These are phyloP conservation scores for Drosophila hamatofila DNA, from an alignment of 2,888 invertebrate genomes.

Conservation along the genomic window DNA sequence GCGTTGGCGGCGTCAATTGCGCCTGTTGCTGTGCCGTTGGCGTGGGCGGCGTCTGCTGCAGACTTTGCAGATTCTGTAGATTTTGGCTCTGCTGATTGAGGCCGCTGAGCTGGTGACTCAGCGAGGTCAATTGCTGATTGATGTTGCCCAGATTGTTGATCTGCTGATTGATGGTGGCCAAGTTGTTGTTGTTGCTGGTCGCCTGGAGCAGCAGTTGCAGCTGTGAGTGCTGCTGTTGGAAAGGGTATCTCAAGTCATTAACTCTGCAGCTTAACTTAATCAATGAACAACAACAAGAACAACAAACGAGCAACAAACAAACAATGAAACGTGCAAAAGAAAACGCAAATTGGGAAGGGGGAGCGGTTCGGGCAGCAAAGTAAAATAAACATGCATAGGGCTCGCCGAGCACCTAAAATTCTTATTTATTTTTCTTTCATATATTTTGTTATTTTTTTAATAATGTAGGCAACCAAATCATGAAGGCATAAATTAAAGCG, in stretches of 20 bases:
- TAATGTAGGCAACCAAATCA: slow-evolving; percentile 51
- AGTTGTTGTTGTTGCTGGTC: slow-evolving; percentile 84
- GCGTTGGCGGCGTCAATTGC: slow-evolving; percentile 81
- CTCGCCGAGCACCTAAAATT: slow-evolving; percentile 11
- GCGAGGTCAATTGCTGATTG: slow-evolving; percentile 84
- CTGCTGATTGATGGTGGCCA: slow-evolving; percentile 85
- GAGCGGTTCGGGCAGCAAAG: slow-evolving; percentile 40
- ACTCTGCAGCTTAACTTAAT: slow-evolving; percentile 41
- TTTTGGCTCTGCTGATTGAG: slow-evolving; percentile 85
- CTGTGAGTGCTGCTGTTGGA: slow-evolving; percentile 76
- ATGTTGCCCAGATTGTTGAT: slow-evolving; percentile 84
- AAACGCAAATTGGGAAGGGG: slow-evolving; percentile 34
- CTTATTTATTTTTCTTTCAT: slow-evolving; percentile 13
- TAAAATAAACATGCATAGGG: slow-evolving; percentile 56
- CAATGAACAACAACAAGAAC: slow-evolving; percentile 36
- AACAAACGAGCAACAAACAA: slow-evolving; percentile 35
- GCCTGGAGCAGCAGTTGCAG: slow-evolving; percentile 84
- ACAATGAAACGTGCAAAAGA: slow-evolving; percentile 60
- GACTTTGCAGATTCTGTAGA: slow-evolving; percentile 83
- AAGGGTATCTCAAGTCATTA: slow-evolving; percentile 56
- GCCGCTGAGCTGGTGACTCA: slow-evolving; percentile 84
- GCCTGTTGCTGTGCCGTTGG: slow-evolving; percentile 64
- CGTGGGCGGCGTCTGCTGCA: slow-evolving; percentile 82
- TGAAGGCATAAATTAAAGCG: slow-evolving; percentile 61
- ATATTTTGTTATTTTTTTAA: slow-evolving; percentile 16